Evolutionary conservation across 53 echinoderm and acorn worm genomes (phyloP), one percentile per base, ranked within the genome.

Genomic region (Mesocentrotus franciscanus): DNA sequence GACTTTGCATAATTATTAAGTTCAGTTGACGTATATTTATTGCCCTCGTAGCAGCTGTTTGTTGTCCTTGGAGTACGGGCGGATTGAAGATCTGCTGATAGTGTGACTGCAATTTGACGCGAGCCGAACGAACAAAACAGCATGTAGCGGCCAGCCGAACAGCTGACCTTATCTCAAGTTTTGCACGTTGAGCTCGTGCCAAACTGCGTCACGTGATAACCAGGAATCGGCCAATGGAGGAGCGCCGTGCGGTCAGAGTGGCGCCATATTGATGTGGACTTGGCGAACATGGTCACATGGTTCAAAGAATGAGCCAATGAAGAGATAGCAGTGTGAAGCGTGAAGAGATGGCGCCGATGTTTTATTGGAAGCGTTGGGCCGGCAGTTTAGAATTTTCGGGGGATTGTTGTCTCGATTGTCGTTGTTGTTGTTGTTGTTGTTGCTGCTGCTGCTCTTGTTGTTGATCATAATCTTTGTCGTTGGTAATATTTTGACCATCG

Each of bases 71-170:
- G 4, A 16, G 20, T 8, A 39, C 81, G 33, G 1, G 42, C 33
- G 9, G 42, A 58, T 12, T 55, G 92, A 1, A 72, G n/a, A 70
- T 72, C 33, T 74, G 95, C 26, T 92, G 92, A 49, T 35, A 78
- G 83, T 75, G 97, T 95, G 95, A 91, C 18, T 83, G 94, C 95
- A 71, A 83, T 94, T 94, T 97, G 97, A 97, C 97, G 97, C 97
- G 97, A 97, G 97, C 97, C 97, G 97, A 97, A 97, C 97, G 97
- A 97, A 96, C 96, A 97, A 97, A 97, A 96, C 97, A 78, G 85
- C 94, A 87, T 84, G 66, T 24, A 57, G 75, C 74, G 92, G 68
- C 57, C 71, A 36, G 56, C 92, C 42, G 2, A 64, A 30, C 26
- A 49, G 92, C 71, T 56, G 72, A 36, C 74, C 71, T 85, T 27